Conservation (phyloP, 2,888 invertebrate species). For the Calliphora vomitoria region DNA sequence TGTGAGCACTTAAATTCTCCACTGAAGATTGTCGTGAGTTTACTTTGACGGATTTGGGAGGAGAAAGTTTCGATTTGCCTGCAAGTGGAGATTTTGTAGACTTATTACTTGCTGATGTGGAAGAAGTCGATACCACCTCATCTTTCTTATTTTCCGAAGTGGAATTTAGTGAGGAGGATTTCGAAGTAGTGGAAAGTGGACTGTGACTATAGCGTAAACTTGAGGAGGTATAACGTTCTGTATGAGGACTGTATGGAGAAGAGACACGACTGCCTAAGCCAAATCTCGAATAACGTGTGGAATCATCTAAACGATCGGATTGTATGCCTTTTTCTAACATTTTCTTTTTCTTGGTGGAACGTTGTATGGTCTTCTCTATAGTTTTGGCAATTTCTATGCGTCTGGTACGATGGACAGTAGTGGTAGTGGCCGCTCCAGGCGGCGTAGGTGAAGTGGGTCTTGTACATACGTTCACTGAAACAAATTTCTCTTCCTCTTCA, state of each 20-base stretch:
- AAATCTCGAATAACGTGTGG: conserved; percentile 88
- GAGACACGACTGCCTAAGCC: conserved; percentile 85
- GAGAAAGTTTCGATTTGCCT: conserved; percentile 81
- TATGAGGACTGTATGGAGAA: conserved; percentile 84
- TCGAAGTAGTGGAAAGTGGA: conserved; percentile 77
- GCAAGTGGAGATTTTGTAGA: conserved; percentile 39
- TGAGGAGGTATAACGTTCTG: conserved; percentile 82
- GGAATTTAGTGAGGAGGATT: conserved; percentile 56
- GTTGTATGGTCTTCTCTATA: conserved; percentile 89
- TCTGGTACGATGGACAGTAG: conserved; percentile 86
- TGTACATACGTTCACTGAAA: conserved; percentile 88
- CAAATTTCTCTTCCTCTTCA: conserved; percentile 76
- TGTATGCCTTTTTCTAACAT: conserved; percentile 90
- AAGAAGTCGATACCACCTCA: conserved; percentile 39
- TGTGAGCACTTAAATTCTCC: conserved; percentile 80
- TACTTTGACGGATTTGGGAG: conserved; percentile 80
- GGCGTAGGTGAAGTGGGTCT: conserved; percentile 92
- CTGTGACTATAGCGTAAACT: conserved; percentile 81
- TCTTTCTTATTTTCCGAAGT: conserved; percentile 74
- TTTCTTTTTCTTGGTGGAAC: conserved; percentile 86
- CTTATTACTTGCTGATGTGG: conserved; percentile 53
- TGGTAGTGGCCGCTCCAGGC: conserved; percentile 86
- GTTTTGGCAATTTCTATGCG: conserved; percentile 90
- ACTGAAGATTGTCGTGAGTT: conserved; percentile 82
- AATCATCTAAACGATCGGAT: conserved; percentile 89